Base-by-base conservation (phyloP, 2,113 vertebrate species). In the Leptobrachium ailaonicum region DNA sequence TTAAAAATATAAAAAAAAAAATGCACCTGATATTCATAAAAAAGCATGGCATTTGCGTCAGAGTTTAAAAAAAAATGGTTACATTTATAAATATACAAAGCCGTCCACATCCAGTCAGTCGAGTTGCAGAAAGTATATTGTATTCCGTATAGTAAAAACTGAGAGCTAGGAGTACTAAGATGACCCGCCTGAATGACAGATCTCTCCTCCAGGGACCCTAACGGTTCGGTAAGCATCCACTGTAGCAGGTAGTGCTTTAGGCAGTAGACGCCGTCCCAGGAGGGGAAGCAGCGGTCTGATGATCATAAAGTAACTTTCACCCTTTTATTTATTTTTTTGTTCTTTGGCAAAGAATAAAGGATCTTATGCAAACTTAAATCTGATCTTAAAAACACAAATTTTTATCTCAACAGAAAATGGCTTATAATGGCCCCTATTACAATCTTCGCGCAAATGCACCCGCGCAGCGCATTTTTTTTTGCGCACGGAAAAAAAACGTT, bases 241-340 rank as follows among this genome's bases (percentile, higher is more conserved):
- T 50, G 44, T 45, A 53, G 44, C 68, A 71, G 68, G 45, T 71
- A 71, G 44, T 71, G 68, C 43, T 71, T 45, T 20, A 47, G 45
- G 68, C 68, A 71, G 32, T 3, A 32, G 43, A 45, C 14, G n/a
- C 14, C 7, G 14, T 42, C 43, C n/a, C 68, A 20, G 68, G 68
- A 71, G 68, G 6, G 62, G 43, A 50, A 20, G 44, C 4, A 71
- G 45, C 12, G 66, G 6, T 45, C 43, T 4, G 45, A 53, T 7
- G 11, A 71, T 50, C 11, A 50, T 47, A n/a, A 47, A 6, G 12
- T 43, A 42, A 71, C n/a, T 44, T 32, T 71, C 14, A 71, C 44
- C 44, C 50, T 45, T 32, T 32, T 32, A 32, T 32, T 32, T 32
- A 32, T 32, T 32, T 71, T 4, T 47, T 71, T 4, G n/a, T 44